Conservation (phyloP, 2,113 vertebrate species). For the Empidonax alnorum region DNA sequence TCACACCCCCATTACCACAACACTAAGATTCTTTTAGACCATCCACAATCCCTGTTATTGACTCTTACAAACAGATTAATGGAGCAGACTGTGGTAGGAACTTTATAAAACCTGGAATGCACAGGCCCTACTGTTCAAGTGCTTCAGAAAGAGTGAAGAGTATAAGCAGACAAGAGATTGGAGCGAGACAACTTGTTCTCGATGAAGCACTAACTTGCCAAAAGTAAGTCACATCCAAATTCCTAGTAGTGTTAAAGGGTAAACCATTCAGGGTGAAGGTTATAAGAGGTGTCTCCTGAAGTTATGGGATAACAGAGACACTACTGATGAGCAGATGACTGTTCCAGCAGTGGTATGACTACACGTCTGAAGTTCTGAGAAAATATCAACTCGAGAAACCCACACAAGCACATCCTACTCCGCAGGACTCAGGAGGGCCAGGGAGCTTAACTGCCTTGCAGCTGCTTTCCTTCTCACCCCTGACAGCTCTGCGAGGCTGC, state of each 20-base stretch:
- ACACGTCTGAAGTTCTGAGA: accelerated
- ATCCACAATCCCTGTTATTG: background rate
- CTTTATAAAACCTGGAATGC: background rate
- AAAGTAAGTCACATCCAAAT: background rate
- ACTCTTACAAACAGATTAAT: background rate
- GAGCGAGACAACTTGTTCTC: background rate
- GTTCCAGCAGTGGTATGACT: background rate
- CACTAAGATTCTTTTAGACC: background rate
- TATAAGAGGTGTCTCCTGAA: background rate
- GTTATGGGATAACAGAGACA: background rate
- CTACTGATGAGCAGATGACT: background rate
- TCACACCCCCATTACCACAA: background rate
- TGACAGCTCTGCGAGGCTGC: background rate
- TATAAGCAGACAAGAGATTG: background rate
- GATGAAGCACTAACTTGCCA: background rate
- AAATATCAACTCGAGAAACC: background rate
- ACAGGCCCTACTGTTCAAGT: accelerated
- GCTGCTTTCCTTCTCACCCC: background rate
- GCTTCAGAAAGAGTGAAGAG: too few relatives aligned
- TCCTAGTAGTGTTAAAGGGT: background rate
- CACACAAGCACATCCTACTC: accelerated
- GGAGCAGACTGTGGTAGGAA: background rate
- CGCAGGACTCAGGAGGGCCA: background rate
- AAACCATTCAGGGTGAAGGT: background rate
- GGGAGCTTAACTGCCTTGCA: too few relatives aligned